Base-by-base conservation (phyloP, 2,113 vertebrate genomes). In the Eonycteris spelaea region DNA sequence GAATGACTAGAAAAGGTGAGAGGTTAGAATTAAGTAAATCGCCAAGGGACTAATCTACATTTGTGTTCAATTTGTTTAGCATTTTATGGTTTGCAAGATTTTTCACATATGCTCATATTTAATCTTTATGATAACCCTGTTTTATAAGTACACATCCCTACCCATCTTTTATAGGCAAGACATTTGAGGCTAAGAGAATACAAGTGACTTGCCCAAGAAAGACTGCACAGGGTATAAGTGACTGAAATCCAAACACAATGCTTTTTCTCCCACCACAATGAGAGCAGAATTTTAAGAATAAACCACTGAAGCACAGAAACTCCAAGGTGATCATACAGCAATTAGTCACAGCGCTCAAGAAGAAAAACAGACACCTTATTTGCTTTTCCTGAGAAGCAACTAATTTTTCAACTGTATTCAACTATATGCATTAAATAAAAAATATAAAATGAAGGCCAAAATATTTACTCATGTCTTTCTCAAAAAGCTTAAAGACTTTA, bases 351-450 rank as follows among this genome's bases (percentile, higher is more conserved):
- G n/a, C 40, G 87, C 68, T 86, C 30, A 75, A 70, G 35, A 79
- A 88, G 15, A 91, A 91, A 77, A 71, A 3, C 14, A 75, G 30
- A 43, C 22, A 80, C 21, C 19, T 68, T 89, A 94, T 33, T 90
- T 94, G 18, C 57, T 94, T 92, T 77, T 90, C 53, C 38, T 61
- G 9, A 77, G 22, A 95, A 86, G 59, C 21, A 94, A 91, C 13
- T 51, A 85, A 74, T 53, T 93, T 86, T 91, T 94, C 40, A 77
- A 85, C 2, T 59, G 14, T 85, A 45, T 73, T 83, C 10, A 65
- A 22, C 1, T 85, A 86, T 13, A 87, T 33, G 28, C 5, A n/a
- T 28, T 86, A 26, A 85, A 77, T 19, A 95, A 88, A 95, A 96
- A 53, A 55, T 85, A 87, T 13, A 84, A 83, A 90, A 53, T 68